These are phyloP conservation scores for Coendou prehensilis DNA, from an alignment of 2,797 vertebrate species.

Conservation along the genomic window DNA sequence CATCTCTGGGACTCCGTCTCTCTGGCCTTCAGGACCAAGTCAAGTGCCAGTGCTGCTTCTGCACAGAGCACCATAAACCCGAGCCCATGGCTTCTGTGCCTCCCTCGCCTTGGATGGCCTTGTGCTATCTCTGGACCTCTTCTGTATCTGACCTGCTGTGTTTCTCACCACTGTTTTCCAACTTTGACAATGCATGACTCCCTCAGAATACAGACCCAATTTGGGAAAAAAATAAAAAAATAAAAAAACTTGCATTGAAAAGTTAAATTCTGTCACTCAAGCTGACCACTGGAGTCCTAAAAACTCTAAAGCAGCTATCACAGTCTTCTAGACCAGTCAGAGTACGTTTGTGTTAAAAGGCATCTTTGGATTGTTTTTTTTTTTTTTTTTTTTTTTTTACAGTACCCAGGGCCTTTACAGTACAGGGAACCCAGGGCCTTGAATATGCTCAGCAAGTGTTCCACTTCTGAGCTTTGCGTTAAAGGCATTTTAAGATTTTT, in stretches of 20 bases:
- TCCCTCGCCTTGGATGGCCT: not conserved
- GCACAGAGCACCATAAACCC: not conserved
- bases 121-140: not conserved
- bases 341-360: conserved; percentile 53
- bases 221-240: not conserved
- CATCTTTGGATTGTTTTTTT: not conserved
- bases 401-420: not conserved
- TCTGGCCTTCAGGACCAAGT: not conserved
- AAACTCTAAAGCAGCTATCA: not conserved
- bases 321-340: not conserved
- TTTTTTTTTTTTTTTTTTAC: not conserved
- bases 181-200: not conserved
- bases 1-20: not conserved
- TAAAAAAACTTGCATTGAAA: not conserved
- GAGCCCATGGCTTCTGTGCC: not conserved
- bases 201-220: not conserved
- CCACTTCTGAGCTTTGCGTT: not conserved
- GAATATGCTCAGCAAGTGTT: not conserved
- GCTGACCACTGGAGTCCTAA: not conserved
- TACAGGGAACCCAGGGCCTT: not conserved
- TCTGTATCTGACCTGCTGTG: not conserved
- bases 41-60: not conserved
- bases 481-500: conserved; percentile 33
- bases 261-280: conserved; percentile 17
- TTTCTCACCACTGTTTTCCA: conserved; percentile 33